These are phyloP conservation scores for Nilaparvata lugens DNA, from an alignment of 1,140 invertebrate genomes.

Conservation along the genomic window DNA sequence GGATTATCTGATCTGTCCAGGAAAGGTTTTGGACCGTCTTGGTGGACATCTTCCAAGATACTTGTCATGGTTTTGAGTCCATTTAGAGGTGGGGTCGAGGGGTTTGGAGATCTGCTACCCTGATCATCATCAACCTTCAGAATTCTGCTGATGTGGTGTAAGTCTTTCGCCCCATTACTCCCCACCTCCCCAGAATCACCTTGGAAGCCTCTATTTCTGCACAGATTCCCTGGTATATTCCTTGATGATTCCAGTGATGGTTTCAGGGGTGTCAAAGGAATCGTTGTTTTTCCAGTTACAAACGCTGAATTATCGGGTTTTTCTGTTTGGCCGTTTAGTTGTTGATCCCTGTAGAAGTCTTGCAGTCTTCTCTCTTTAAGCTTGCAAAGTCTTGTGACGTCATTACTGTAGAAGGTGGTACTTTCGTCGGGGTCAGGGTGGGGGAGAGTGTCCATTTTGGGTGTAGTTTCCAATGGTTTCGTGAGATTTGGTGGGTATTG, in stretches of 20 bases:
- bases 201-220: no score
- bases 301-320: not conserved
- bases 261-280: no score
- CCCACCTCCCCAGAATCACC: no score
- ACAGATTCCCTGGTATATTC: no score
- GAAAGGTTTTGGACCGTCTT: no score
- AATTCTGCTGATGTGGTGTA: constrained; percentile 11
- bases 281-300: no score
- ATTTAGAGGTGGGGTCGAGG: not conserved
- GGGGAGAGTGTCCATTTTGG: not conserved
- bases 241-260: no score
- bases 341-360: constrained; percentile 25
- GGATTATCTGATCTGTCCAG: no score
- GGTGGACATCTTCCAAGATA: constrained; percentile 4
- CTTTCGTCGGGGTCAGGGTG: not conserved
- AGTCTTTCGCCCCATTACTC: not conserved
- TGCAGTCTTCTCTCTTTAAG: constrained; percentile 24
- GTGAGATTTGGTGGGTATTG: constrained; percentile 3
- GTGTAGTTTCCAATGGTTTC: not conserved
- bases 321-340: not conserved
- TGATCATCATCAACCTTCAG: constrained; percentile 3
- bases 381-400: constrained; percentile 14
- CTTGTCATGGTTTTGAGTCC: constrained; percentile 16
- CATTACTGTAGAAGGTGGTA: not conserved
- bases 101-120: not conserved